These are phyloP conservation scores for Papilio helenus DNA, from an alignment of 1,140 invertebrate genomes.

Conservation along the genomic window DNA sequence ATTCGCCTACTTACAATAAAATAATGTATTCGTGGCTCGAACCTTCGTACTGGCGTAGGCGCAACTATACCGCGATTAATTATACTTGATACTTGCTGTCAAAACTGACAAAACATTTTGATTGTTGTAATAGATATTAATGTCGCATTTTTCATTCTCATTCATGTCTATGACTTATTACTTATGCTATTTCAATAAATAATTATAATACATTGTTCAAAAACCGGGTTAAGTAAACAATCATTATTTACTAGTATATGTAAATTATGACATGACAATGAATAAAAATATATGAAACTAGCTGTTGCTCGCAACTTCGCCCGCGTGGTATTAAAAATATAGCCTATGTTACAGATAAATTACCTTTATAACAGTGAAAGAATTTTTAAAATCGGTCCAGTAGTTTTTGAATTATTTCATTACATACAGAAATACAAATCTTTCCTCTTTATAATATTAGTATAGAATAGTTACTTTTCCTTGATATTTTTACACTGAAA, in stretches of 20 bases:
- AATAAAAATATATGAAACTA: background rate
- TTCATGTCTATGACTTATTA: background rate
- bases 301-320: too few relatives aligned
- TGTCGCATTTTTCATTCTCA: constrained; percentile 19
- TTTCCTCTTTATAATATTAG: too few relatives aligned
- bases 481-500: too few relatives aligned
- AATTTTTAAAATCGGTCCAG: too few relatives aligned
- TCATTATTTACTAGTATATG: too few relatives aligned
- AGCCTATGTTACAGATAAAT: too few relatives aligned
- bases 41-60: constrained; percentile 70
- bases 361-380: too few relatives aligned
- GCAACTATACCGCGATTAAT: constrained; percentile 48
- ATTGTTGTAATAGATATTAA: constrained; percentile 34
- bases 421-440: too few relatives aligned
- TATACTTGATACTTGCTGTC: constrained; percentile 55
- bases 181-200: background rate
- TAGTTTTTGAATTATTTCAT: too few relatives aligned
- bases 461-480: too few relatives aligned
- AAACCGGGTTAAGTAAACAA: constrained; percentile 31
- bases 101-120: constrained; percentile 32
- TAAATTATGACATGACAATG: background rate
- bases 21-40: constrained; percentile 73
- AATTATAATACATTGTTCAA: constrained; percentile 13
- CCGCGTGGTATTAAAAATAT: too few relatives aligned
- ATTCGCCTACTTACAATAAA: constrained; percentile 73